Conservation (phyloP, 2,113 vertebrate species). For the Sinosuthora webbiana region DNA sequence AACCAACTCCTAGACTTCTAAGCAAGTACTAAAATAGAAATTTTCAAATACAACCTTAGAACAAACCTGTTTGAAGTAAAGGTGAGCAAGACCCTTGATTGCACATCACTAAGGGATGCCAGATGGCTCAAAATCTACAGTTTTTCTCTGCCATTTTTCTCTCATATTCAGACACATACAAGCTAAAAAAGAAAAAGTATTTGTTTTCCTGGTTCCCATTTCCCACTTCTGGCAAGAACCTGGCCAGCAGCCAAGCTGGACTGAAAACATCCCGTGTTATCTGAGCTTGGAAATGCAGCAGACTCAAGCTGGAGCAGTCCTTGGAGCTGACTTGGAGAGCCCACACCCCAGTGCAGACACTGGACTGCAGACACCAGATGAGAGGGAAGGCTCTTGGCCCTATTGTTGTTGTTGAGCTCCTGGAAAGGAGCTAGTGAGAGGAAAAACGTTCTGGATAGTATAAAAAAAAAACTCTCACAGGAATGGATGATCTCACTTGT, state of each 20-base stretch:
- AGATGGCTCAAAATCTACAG: background rate
- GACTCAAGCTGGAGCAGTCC: background rate
- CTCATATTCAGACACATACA: background rate
- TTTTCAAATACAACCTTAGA: background rate
- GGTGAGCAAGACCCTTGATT: background rate
- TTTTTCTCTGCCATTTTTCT: background rate
- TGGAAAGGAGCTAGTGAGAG: slow-evolving; percentile 1
- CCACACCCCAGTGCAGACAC: background rate
- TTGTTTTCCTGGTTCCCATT: background rate
- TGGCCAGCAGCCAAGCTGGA: background rate
- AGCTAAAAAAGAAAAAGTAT: background rate
- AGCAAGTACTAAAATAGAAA: background rate
- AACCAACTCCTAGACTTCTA: background rate
- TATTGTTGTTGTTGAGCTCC: slow-evolving; percentile 20
- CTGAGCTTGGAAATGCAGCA: background rate
- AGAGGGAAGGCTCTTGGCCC: slow-evolving; percentile 16
- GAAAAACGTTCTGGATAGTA: slow-evolving; percentile 30
- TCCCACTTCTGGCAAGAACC: background rate
- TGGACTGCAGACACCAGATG: background rate
- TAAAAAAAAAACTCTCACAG: slow-evolving; percentile 33
- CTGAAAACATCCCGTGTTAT: slow-evolving; percentile 2
- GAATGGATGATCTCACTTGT: slow-evolving; percentile 64
- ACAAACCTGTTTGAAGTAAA: background rate
- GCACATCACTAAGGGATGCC: background rate
- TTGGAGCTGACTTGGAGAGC: background rate